Evolutionary conservation across 2,888 invertebrate genomes (phyloP).

Genomic region (Tachina grossa): DNA sequence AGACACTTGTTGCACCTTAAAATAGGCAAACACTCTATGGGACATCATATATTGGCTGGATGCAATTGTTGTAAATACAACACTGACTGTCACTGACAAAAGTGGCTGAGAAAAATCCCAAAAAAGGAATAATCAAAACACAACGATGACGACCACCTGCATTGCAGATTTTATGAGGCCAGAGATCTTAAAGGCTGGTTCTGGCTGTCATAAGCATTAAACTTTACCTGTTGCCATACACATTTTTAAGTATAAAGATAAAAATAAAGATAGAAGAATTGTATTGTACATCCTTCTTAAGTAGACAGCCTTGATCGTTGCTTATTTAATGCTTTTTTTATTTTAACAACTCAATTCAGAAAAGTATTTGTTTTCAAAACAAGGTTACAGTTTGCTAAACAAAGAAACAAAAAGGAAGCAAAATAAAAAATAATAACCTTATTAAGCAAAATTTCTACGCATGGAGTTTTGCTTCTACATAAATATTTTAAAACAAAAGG

Average conservation of each 20-base stretch:
- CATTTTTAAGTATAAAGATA: conserved; percentile 11
- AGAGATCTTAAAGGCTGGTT: background rate
- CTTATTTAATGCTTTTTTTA: conserved; percentile 4
- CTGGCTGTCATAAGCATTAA: conserved; percentile 17
- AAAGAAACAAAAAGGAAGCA: background rate
- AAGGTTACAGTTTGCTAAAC: conserved; percentile 13
- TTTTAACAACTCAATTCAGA: conserved; percentile 46
- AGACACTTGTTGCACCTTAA: conserved; percentile 27
- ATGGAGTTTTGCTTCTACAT: background rate
- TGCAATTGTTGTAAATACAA: conserved; percentile 12
- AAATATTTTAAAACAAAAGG: background rate
- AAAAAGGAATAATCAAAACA: conserved; percentile 24
- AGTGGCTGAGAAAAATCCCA: conserved; percentile 22
- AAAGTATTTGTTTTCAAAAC: conserved; percentile 36
- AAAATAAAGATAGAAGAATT: conserved; percentile 10
- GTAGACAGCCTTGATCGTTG: conserved; percentile 25
- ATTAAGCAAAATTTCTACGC: conserved; percentile 26
- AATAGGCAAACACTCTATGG: conserved; percentile 1
- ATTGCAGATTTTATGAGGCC: conserved; percentile 9
- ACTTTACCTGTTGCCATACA: conserved; percentile 24
- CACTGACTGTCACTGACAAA: conserved; percentile 28
- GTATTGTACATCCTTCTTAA: background rate
- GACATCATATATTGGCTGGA: background rate
- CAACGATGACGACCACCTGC: conserved; percentile 58
- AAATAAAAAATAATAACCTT: background rate